These are phyloP conservation scores for Aurelia coerulea DNA, from an alignment of 30 jellyfish, hydroid and myxozoan species.

Conservation along the genomic window DNA sequence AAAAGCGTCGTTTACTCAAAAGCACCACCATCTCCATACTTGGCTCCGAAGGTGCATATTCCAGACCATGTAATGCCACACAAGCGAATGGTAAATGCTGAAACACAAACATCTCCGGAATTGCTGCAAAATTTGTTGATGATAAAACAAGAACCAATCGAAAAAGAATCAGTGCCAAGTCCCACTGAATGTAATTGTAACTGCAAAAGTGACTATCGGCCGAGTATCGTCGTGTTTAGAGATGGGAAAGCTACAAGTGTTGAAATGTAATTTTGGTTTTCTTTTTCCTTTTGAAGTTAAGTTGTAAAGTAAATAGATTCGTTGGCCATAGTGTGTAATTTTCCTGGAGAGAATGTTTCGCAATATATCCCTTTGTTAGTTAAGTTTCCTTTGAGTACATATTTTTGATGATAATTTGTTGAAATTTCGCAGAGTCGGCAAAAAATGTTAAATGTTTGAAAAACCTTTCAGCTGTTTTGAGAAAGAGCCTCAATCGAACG, in stretches of 20 bases:
- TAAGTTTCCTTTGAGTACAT: too few relatives aligned
- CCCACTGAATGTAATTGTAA: conserved; percentile 38
- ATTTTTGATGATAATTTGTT: too few relatives aligned
- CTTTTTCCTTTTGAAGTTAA: too few relatives aligned
- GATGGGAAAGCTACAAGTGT: conserved; percentile 37
- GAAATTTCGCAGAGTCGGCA: too few relatives aligned
- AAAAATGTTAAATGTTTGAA: too few relatives aligned
- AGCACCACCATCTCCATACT: conserved; percentile 44
- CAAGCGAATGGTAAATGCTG: conserved; percentile 67
- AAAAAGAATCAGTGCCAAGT: conserved; percentile 13
- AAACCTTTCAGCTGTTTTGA: too few relatives aligned
- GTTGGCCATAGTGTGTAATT: too few relatives aligned
- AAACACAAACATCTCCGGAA: conserved; percentile 78
- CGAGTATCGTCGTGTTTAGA: conserved; percentile 29
- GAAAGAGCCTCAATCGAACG: too few relatives aligned
- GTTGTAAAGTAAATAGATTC: too few relatives aligned
- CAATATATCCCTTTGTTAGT: too few relatives aligned
- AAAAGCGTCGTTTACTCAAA: conserved; percentile 31
- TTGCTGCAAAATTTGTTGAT: conserved; percentile 44
- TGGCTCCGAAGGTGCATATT: conserved; percentile 35
- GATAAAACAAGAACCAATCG: conserved; percentile 55
- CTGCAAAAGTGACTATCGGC: conserved; percentile 19
- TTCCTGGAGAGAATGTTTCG: too few relatives aligned
- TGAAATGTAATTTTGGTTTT: too few relatives aligned
- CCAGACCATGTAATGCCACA: conserved; percentile 48